A percentile compares a stretch with the other conserved stretches of the same genome.
phyloP scores from a whole-genome alignment of 2,113 vertebrate species.

The Nannospalax galili region DNA sequence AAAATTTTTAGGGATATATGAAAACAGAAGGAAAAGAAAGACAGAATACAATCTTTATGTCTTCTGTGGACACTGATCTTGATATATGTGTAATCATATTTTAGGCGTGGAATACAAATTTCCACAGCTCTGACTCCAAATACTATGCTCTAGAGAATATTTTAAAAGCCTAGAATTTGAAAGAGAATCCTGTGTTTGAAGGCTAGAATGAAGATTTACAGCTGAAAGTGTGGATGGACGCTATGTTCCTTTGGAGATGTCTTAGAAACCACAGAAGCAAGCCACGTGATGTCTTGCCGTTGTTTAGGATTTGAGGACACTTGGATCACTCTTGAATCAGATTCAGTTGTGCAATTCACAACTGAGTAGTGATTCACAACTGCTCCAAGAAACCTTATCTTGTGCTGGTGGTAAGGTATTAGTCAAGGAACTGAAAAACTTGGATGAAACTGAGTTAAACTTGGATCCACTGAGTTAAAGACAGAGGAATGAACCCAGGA shows the following conservation, averaged over 20 bases:
- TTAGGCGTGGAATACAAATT: not conserved
- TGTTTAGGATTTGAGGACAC: not conserved
- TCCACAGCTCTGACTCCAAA: not conserved
- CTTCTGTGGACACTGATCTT: not conserved
- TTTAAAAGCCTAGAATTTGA: not conserved
- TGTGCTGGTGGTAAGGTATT: not conserved
- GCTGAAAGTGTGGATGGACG: not conserved
- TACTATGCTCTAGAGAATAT: not conserved
- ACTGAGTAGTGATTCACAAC: not conserved
- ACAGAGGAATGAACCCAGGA: not conserved
- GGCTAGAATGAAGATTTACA: not conserved
- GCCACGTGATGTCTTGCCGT: not conserved
- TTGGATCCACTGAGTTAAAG: not conserved
- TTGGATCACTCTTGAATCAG: not conserved
- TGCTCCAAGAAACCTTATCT: not conserved
- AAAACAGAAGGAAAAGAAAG: not conserved
- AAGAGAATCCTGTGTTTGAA: not conserved
- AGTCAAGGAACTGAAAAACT: not conserved
- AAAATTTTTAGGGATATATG: not conserved
- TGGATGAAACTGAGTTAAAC: accelerated
- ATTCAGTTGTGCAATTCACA: not conserved
- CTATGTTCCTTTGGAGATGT: not conserved
- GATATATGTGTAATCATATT: not conserved
- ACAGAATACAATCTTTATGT: not conserved
- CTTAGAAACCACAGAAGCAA: not conserved